Evolutionary conservation across 2,113 vertebrate species (phyloP), one percentile per base, ranked within the genome.

Genomic region (Hydropotes inermis): DNA sequence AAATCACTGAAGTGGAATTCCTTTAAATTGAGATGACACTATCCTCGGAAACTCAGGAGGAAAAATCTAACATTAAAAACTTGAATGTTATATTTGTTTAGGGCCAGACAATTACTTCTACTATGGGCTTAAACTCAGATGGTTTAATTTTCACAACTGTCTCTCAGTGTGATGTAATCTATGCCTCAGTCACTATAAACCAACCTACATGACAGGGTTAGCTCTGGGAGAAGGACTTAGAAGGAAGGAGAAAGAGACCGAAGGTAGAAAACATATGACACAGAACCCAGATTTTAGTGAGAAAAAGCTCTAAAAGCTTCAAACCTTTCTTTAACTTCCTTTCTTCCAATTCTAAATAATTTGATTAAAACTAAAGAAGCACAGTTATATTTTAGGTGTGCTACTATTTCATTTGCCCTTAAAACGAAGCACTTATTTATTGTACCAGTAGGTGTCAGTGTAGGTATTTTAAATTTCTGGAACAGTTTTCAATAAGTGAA

Each of bases 391-490:
- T 94, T 96, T 96, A 91, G 45, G 45, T 58, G 52, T 81, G 89
- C 82, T 93, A 60, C 43, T 91, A 91, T 61, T 96, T 91, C 43
- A 57, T 45, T 93, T 57, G 60, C 64, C 27, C 64, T 93, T 89
- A 78, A 92, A 96, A 93, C 19, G 67, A 58, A 74, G 52, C 81
- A 93, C 5, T 94, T 91, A 54, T 89, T 50, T 61, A 39, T 92
- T 61, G 97, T 89, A 89, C 52, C 61, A 96, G 95, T 88, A 98
- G 94, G 47, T 94, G 83, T 89, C 67, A 82, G 57, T 94, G 45
- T 55, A 94, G 84, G 27, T 54, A 94, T 94, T 97, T 97, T 64
- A 93, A 7, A 1, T 64, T 95, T 47, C 81, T 55, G 33, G 55
- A 67, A 10, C 5, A 91, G n/a, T 95, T 97, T 95, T 95, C 74